Percentiles rank a stretch among this genome's conserved stretches.
Conservation (phyloP, 2,888 invertebrate genomes). For the Diaphora mendica region DNA sequence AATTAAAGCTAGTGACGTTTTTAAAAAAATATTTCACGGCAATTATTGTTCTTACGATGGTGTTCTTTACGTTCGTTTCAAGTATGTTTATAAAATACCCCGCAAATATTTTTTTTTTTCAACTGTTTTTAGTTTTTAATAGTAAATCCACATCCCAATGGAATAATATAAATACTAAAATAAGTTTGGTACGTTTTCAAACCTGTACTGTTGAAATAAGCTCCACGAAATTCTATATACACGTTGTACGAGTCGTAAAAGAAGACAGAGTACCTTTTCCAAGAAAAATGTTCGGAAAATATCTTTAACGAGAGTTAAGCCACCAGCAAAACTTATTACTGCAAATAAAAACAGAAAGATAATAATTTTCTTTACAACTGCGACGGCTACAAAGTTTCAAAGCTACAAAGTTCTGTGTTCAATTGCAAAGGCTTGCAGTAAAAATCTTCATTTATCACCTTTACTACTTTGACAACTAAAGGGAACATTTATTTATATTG, state of each 20-base stretch:
- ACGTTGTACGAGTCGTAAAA: neutral
- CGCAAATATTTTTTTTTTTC: no score
- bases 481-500: neutral
- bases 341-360: neutral
- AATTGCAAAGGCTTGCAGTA: neutral
- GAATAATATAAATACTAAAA: neutral
- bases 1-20: no score
- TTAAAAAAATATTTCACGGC: no score
- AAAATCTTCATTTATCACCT: neutral
- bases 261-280: neutral
- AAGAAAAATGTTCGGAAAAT: neutral
- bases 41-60: no score
- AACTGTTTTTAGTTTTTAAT: no score
- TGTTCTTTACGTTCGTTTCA: no score
- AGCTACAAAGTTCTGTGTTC: slow-evolving; percentile 1
- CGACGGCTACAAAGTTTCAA: neutral
- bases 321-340: neutral
- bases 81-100: no score
- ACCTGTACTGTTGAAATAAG: neutral
- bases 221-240: neutral
- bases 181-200: neutral
- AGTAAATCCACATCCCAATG: no score
- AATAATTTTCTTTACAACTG: neutral
- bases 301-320: neutral
- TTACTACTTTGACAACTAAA: neutral